These are phyloP conservation scores for Cygnus olor DNA, from an alignment of 2,797 vertebrate genomes.

Conservation along the genomic window DNA sequence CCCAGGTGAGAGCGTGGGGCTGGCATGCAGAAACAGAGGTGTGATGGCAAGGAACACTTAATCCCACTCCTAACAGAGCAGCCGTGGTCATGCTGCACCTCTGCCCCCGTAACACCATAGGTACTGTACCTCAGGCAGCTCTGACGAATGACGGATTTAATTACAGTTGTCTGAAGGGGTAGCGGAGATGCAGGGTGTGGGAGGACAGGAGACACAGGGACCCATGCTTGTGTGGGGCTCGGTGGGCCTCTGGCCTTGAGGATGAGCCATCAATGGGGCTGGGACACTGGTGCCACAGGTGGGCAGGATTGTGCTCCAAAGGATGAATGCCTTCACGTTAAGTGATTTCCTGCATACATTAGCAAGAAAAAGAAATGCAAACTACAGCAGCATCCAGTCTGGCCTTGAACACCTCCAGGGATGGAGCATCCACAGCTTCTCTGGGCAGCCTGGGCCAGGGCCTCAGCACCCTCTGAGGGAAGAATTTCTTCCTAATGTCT, in stretches of 20 bases:
- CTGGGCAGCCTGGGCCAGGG: too few relatives aligned
- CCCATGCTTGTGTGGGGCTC: neutral
- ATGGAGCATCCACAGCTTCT: too few relatives aligned
- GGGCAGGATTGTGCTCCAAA: neutral
- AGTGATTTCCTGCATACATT: neutral
- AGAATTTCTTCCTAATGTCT: too few relatives aligned
- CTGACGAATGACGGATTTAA: neutral
- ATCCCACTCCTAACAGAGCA: neutral
- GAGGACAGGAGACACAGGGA: neutral
- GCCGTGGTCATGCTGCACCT: neutral
- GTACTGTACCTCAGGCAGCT: neutral
- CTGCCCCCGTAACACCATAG: neutral
- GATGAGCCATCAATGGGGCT: neutral
- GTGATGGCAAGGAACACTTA: conserved; percentile 2
- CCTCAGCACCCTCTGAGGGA: too few relatives aligned
- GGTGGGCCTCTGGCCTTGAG: fast-evolving
- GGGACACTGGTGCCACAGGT: neutral
- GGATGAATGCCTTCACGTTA: neutral
- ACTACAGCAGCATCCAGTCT: neutral
- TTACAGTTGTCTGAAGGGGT: neutral
- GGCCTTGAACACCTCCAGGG: too few relatives aligned
- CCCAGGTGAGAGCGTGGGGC: neutral
- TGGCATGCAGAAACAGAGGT: neutral
- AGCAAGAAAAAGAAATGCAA: neutral
- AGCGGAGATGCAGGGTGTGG: neutral